Evolutionary conservation across 2,888 invertebrate species (phyloP).

Genomic region (Hemistola chrysoprasaria): DNA sequence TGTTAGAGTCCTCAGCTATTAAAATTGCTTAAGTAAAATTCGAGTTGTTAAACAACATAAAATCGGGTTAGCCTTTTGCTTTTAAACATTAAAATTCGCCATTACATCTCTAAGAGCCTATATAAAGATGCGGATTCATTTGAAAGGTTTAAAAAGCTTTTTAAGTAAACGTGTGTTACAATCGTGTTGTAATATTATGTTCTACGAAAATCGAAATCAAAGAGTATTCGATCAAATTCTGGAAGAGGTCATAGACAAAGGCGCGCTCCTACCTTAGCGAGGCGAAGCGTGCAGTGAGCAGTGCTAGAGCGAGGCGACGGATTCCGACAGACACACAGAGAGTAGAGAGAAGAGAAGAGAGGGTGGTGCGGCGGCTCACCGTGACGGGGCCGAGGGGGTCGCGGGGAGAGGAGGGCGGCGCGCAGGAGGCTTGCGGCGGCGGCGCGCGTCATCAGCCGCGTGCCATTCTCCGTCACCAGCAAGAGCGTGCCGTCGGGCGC

Average conservation of each 20-base stretch:
- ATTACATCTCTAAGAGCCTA: conserved; percentile 28
- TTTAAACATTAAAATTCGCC: conserved; percentile 29
- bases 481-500: conserved; percentile 84
- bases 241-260: conserved; percentile 21
- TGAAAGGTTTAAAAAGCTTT: conserved; percentile 21
- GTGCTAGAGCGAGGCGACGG: conserved; percentile 77
- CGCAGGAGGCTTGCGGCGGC: conserved; percentile 79
- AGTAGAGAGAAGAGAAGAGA: conserved; percentile 65
- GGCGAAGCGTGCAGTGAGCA: conserved; percentile 80
- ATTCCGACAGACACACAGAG: conserved; percentile 74
- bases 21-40: conserved; percentile 35
- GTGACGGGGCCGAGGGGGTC: conserved; percentile 76
- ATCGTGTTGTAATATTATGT: conserved; percentile 20
- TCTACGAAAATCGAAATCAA: conserved; percentile 13
- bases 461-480: conserved; percentile 85
- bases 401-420: conserved; percentile 80
- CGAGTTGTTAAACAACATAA: conserved; percentile 34
- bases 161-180: conserved; percentile 17
- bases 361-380: conserved; percentile 79
- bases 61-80: conserved; percentile 40
- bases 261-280: conserved; percentile 72
- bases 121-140: conserved; percentile 29
- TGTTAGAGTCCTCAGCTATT: conserved; percentile 35
- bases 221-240: conserved; percentile 22
- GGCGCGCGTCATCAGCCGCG: conserved; percentile 80